Evolutionary conservation across 2,797 vertebrate species (phyloP).

Genomic region (Myotis myotis): DNA sequence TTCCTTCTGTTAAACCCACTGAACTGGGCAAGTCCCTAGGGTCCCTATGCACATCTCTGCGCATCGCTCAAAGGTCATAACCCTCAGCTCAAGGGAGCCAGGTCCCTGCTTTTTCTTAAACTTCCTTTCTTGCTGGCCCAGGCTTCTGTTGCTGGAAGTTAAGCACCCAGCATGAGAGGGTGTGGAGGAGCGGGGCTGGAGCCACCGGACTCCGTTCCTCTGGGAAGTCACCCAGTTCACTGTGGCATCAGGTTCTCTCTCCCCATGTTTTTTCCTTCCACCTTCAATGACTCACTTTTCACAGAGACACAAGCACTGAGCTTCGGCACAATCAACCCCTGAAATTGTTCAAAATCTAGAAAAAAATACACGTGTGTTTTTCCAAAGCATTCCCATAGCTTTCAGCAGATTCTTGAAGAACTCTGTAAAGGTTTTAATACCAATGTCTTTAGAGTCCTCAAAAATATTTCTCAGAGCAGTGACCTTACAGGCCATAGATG

Average conservation of each 20-base stretch:
- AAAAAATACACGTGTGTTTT: not conserved
- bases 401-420: not conserved
- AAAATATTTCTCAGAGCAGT: not conserved
- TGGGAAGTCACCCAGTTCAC: not conserved
- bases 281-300: not conserved
- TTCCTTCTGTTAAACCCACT: not conserved
- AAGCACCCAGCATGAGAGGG: too few relatives aligned
- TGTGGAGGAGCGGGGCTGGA: not conserved
- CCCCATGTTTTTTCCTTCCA: not conserved
- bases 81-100: not conserved
- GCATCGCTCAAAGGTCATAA: not conserved
- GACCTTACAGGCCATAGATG: not conserved
- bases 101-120: not conserved
- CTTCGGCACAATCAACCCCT: not conserved
- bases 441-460: not conserved
- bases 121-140: not conserved
- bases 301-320: rapidly evolving
- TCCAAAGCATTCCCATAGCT: not conserved
- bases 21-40: not conserved
- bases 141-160: not conserved
- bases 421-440: not conserved
- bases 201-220: not conserved
- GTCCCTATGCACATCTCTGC: not conserved
- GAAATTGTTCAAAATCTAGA: not conserved
- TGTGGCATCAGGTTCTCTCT: too few relatives aligned